A percentile compares a stretch with the other conserved stretches of the same genome.
Conservation (phyloP, 2,113 vertebrate species). For the Polyodon spathula region DNA sequence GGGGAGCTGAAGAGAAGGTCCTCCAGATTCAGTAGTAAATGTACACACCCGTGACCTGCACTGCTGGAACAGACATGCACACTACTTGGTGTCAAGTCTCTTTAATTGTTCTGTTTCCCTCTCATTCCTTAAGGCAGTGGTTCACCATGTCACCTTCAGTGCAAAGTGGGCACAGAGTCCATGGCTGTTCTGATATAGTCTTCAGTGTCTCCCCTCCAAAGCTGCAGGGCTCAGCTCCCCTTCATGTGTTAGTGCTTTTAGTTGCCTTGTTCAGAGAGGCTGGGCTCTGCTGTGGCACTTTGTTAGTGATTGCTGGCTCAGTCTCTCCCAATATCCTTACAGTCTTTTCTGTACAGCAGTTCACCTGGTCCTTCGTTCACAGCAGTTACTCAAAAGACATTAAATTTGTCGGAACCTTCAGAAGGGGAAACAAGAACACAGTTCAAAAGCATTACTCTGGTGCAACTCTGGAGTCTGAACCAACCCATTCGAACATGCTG, state of each 20-base stretch:
- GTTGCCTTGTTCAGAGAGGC: constrained; percentile 21
- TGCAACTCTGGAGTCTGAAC: not conserved
- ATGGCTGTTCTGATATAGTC: constrained; percentile 52
- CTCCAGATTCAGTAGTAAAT: no score
- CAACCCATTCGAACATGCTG: not conserved
- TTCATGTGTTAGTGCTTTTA: constrained; percentile 46
- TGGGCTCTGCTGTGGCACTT: constrained; percentile 44
- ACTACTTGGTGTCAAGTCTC: constrained; percentile 60
- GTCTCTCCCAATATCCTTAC: constrained; percentile 17
- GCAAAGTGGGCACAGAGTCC: constrained; percentile 47
- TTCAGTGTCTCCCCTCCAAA: constrained; percentile 36
- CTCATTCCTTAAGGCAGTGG: constrained; percentile 92
- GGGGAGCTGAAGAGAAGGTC: no score
- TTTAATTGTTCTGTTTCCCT: constrained; percentile 46
- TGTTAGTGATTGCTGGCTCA: constrained; percentile 52
- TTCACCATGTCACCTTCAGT: constrained; percentile 69
- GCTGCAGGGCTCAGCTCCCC: constrained; percentile 28
- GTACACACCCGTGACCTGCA: constrained; percentile 36
- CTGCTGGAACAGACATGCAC: constrained; percentile 56
- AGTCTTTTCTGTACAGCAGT: constrained; percentile 25
- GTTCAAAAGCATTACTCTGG: not conserved
- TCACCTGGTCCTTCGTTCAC: constrained; percentile 24
- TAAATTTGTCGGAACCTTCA: constrained; percentile 90
- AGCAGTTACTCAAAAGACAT: constrained; percentile 88
- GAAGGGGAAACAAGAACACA: constrained; percentile 9